Conservation (phyloP, 2,797 vertebrate genomes). For the Gobio occitaniae region DNA sequence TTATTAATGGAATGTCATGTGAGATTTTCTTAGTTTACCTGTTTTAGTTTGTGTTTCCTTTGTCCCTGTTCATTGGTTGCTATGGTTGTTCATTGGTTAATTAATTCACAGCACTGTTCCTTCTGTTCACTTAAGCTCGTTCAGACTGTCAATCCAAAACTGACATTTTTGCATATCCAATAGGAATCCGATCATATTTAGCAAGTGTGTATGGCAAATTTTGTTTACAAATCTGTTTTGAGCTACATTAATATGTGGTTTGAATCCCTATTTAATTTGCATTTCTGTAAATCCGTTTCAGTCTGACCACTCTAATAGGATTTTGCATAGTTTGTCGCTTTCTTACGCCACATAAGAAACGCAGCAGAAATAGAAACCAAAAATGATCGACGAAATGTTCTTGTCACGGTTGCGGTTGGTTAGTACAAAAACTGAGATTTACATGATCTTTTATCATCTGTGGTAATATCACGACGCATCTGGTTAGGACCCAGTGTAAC, state of each 20-base stretch:
- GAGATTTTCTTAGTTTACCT: too few species aligned
- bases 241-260: neutral
- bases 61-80: too few species aligned
- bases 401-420: neutral
- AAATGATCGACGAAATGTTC: neutral
- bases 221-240: neutral
- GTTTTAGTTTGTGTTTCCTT: too few species aligned
- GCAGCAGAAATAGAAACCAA: too few species aligned
- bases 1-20: neutral
- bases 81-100: neutral
- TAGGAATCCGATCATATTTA: neutral
- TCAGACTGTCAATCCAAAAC: neutral
- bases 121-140: neutral
- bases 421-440: neutral
- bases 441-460: neutral
- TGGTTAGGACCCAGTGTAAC: neutral
- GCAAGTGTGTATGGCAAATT: neutral
- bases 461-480: neutral
- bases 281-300: neutral
- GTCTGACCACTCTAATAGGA: neutral
- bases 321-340: neutral
- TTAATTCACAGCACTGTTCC: neutral
- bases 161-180: neutral
- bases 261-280: neutral
- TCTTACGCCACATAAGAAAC: neutral